These are phyloP conservation scores for Phalloptychus januarius DNA, from an alignment of 2,797 vertebrate species.

Conservation along the genomic window DNA sequence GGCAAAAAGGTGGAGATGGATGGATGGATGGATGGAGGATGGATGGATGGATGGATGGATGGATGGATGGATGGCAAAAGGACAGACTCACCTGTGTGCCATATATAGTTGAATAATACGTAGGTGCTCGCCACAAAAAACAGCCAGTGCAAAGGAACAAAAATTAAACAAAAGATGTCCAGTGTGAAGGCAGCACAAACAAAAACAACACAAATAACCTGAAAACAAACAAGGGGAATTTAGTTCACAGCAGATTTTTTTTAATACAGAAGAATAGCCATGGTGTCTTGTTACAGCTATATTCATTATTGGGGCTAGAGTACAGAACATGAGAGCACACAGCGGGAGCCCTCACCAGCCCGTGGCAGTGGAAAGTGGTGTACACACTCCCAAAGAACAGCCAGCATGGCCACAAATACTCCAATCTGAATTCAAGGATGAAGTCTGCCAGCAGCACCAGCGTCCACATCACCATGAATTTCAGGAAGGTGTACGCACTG, in stretches of 20 bases:
- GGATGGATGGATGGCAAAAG: neutral
- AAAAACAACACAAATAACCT: slow-evolving; percentile 86
- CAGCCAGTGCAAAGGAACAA: slow-evolving; percentile 86
- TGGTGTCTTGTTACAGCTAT: neutral
- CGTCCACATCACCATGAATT: slow-evolving; percentile 85
- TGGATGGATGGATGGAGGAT: too few species aligned
- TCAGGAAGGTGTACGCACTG: slow-evolving; percentile 84
- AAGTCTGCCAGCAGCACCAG: slow-evolving; percentile 86
- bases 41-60: too few species aligned
- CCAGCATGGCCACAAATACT: slow-evolving; percentile 88
- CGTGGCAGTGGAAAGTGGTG: slow-evolving; percentile 86
- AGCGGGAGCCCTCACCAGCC: slow-evolving; percentile 77
- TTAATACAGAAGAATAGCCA: neutral
- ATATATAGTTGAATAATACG: slow-evolving; percentile 86
- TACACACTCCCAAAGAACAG: slow-evolving; percentile 86
- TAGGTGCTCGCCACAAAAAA: slow-evolving; percentile 87
- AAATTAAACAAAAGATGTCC: slow-evolving; percentile 87
- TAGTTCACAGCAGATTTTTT: slow-evolving; percentile 9
- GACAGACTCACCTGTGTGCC: slow-evolving; percentile 83
- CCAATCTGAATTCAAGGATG: slow-evolving; percentile 84
- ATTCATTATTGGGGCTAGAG: slow-evolving; percentile 8
- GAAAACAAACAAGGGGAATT: slow-evolving; percentile 34
- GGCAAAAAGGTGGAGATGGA: too few species aligned
- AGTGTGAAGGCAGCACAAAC: slow-evolving; percentile 85
- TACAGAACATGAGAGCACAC: slow-evolving; percentile 17